These are phyloP conservation scores for Urocyon cinereoargenteus DNA, from an alignment of 2,797 vertebrate genomes.

Conservation along the genomic window DNA sequence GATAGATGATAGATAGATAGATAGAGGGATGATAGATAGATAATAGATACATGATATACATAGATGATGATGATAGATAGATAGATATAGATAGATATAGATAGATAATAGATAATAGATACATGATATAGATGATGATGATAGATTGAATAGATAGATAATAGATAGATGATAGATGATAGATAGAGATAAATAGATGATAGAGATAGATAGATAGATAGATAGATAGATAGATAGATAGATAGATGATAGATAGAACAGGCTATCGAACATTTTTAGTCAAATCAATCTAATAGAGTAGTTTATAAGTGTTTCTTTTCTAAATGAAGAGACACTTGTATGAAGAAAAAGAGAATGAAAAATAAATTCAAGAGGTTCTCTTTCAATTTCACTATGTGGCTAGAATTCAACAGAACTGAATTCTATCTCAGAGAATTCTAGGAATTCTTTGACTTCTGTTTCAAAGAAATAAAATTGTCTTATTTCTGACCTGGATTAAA, in stretches of 20 bases:
- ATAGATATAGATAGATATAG: background rate
- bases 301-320: slow-evolving; percentile 13
- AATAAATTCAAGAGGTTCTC: background rate
- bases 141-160: background rate
- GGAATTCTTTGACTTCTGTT: too few species aligned
- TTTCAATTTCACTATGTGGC: background rate
- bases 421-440: too few species aligned
- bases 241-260: background rate
- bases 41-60: background rate
- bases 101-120: background rate
- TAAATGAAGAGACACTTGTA: background rate
- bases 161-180: too few species aligned
- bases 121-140: background rate
- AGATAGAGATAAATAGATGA: background rate
- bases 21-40: background rate
- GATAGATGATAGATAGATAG: too few species aligned
- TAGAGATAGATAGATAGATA: background rate
- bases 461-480: background rate
- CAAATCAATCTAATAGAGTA: background rate
- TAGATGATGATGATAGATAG: too few species aligned
- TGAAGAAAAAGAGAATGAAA: background rate
- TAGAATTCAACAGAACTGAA: too few species aligned
- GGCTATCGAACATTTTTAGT: background rate
- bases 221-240: background rate
- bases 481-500: background rate